These are phyloP conservation scores for Ganaspis sp. DNA, from an alignment of 1,140 invertebrate species.

Conservation along the genomic window DNA sequence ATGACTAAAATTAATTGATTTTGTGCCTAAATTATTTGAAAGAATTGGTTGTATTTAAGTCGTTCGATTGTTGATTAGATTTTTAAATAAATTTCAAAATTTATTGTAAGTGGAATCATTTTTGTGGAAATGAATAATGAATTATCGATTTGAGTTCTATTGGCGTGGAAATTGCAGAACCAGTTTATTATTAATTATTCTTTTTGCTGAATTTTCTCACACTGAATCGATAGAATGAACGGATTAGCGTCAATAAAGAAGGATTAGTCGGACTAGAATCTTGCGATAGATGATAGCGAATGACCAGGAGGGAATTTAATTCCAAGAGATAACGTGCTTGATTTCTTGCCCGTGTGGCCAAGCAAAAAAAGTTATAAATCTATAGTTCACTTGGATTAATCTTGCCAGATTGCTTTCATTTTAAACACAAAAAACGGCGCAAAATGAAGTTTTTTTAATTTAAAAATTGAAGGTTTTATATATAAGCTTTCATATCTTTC, in stretches of 20 bases:
- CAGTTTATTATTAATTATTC: not conserved
- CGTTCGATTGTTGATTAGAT: no score
- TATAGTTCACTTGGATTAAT: not conserved
- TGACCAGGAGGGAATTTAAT: constrained; percentile 1
- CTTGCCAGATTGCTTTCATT: not conserved
- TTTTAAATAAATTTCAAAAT: no score
- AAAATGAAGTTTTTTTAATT: no score
- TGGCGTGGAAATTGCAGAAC: not conserved
- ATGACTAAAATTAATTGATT: no score
- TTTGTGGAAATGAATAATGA: no score
- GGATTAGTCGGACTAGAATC: not conserved
- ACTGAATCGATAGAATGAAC: not conserved
- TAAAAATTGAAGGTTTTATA: no score
- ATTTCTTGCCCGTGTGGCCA: not conserved
- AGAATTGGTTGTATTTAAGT: no score
- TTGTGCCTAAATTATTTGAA: no score
- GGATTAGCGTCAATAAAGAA: constrained; percentile 4
- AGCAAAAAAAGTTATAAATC: not conserved
- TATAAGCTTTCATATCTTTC: no score
- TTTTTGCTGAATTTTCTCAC: not conserved
- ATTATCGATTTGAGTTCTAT: not conserved
- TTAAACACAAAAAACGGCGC: not conserved
- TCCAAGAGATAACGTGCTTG: constrained; percentile 1
- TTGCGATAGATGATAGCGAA: not conserved
- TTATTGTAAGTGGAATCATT: no score